Conservation (phyloP, 2,888 invertebrate genomes). For the Agrochola lota region DNA sequence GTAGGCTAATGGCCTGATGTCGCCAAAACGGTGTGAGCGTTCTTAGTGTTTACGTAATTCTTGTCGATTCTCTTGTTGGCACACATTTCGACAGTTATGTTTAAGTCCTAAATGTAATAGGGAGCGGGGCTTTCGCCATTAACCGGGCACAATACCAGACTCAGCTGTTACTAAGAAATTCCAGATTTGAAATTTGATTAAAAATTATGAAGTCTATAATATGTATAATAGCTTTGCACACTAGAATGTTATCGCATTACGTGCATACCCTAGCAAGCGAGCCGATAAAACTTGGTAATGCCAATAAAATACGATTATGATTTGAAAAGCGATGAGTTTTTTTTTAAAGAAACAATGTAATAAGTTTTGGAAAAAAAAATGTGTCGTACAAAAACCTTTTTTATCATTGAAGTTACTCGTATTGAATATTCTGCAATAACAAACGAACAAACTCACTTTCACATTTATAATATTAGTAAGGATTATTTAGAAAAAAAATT, state of each 20-base stretch:
- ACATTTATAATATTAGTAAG: too few species aligned
- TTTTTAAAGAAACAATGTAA: not conserved
- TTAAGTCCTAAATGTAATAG: too few species aligned
- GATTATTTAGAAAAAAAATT: too few species aligned
- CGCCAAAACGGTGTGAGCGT: not conserved
- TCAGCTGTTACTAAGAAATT: too few species aligned
- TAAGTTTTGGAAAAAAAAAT: not conserved
- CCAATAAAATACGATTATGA: not conserved
- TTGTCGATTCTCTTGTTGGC: not conserved
- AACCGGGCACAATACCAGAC: too few species aligned
- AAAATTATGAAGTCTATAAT: not conserved
- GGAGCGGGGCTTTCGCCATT: too few species aligned
- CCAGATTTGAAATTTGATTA: too few species aligned
- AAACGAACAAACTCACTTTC: too few species aligned
- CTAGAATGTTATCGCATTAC: not conserved
- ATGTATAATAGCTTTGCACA: not conserved
- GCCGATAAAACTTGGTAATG: not conserved
- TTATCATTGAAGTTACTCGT: not conserved
- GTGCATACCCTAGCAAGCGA: not conserved
- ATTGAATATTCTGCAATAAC: too few species aligned
- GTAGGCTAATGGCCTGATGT: not conserved
- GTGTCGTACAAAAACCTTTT: too few species aligned
- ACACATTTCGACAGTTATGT: too few species aligned
- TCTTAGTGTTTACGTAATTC: not conserved
- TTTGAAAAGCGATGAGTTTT: not conserved